Evolutionary conservation across 2,888 invertebrate genomes (phyloP).

Genomic region (Mesochorus sp.): DNA sequence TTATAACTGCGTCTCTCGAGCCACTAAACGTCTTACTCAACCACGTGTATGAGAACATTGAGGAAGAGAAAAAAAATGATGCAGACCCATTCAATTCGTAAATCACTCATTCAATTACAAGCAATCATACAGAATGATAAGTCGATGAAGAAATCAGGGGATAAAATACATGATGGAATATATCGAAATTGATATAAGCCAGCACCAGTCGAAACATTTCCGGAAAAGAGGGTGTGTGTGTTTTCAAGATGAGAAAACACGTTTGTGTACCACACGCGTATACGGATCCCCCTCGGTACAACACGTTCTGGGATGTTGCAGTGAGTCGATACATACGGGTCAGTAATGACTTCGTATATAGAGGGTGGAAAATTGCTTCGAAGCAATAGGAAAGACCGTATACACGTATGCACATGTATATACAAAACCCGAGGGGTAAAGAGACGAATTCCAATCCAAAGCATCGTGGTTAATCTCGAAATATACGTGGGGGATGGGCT

Average conservation of each 20-base stretch:
- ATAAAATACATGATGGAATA: conserved; percentile 29
- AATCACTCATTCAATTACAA: conserved; percentile 41
- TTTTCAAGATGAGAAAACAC: conserved; percentile 37
- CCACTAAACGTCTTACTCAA: conserved; percentile 47
- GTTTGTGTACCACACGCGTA: conserved; percentile 20
- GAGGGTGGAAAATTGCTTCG: conserved; percentile 66
- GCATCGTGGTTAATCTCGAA: conserved; percentile 63
- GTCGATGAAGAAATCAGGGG: conserved; percentile 54
- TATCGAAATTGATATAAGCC: conserved; percentile 52
- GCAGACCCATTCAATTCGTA: conserved; percentile 2
- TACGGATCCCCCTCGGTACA: conserved; percentile 16
- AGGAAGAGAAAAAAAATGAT: background rate
- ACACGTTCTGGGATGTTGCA: conserved; percentile 41
- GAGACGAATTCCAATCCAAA: conserved; percentile 52
- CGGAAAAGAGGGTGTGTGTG: conserved; percentile 37
- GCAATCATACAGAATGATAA: conserved; percentile 54
- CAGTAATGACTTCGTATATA: conserved; percentile 59
- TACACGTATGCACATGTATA: background rate
- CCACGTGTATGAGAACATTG: background rate
- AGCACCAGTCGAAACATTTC: conserved; percentile 40
- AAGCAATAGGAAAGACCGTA: conserved; percentile 61
- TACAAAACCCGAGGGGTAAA: background rate
- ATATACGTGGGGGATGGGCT: conserved; percentile 63
- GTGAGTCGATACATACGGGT: conserved; percentile 57
- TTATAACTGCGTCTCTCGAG: conserved; percentile 4